A percentile compares a stretch with the other conserved stretches of the same genome.
phyloP scores from a whole-genome alignment of 2,888 invertebrate genomes.

The Melikaiella ostensackeni region DNA sequence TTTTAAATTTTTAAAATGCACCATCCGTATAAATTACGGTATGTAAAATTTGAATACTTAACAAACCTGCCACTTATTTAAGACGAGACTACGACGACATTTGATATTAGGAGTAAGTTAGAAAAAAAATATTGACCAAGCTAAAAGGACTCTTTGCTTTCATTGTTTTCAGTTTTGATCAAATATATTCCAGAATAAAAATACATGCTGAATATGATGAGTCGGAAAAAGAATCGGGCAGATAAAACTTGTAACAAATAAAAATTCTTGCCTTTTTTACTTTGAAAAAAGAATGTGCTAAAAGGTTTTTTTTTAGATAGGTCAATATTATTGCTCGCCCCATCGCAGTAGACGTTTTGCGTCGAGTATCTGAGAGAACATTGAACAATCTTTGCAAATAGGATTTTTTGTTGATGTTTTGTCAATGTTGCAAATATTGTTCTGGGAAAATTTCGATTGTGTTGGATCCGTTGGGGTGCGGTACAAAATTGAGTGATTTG shows the following conservation, averaged over 20 bases:
- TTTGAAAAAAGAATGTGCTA: too few relatives aligned
- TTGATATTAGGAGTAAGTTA: conserved; percentile 46
- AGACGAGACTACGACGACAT: conserved; percentile 59
- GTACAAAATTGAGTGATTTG: too few relatives aligned
- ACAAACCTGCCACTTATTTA: conserved; percentile 56
- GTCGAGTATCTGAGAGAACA: too few relatives aligned
- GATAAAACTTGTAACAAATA: neutral
- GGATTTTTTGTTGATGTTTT: too few relatives aligned
- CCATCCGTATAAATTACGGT: conserved; percentile 47
- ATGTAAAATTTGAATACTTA: conserved; percentile 44
- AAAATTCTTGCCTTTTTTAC: too few relatives aligned
- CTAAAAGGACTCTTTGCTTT: conserved; percentile 14
- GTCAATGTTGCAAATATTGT: too few relatives aligned
- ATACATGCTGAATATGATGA: neutral
- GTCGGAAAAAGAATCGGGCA: neutral
- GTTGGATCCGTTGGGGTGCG: too few relatives aligned
- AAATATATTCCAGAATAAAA: neutral
- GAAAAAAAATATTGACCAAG: conserved; percentile 31
- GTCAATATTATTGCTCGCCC: too few relatives aligned
- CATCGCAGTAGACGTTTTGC: too few relatives aligned
- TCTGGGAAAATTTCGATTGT: too few relatives aligned
- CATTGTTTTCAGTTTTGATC: neutral
- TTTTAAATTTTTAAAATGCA: neutral
- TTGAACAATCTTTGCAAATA: too few relatives aligned
- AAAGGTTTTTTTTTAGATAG: too few relatives aligned